Conservation (phyloP, 2,888 invertebrate species). For the Ichneumon xanthorius region DNA sequence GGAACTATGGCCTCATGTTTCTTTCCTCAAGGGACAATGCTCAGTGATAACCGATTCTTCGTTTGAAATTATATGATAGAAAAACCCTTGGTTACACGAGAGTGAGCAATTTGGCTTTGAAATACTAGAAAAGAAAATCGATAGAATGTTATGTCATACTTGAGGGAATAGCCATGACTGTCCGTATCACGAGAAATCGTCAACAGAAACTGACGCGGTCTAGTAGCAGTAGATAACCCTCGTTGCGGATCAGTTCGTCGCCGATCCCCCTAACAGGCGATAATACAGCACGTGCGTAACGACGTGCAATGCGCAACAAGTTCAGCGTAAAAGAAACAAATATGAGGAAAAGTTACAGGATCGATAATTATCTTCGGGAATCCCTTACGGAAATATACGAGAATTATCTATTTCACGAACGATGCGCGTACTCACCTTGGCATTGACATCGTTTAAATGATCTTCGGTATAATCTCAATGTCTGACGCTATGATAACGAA, state of each 20-base stretch:
- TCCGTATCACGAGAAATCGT: not conserved
- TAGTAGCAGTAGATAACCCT: conserved; percentile 45
- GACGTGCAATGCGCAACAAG: not conserved
- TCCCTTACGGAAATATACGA: conserved; percentile 9
- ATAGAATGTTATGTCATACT: not conserved
- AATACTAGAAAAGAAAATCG: not conserved
- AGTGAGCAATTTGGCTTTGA: conserved; percentile 5
- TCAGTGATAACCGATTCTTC: not conserved
- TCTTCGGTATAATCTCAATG: not conserved
- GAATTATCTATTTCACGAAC: conserved; percentile 10
- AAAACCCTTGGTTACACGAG: not conserved
- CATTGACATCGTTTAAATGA: conserved; percentile 38
- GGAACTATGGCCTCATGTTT: not conserved
- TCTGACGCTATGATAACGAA: too few species aligned
- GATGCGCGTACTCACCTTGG: conserved; percentile 16
- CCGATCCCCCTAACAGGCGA: conserved; percentile 17
- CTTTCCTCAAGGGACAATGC: not conserved
- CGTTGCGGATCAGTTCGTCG: conserved; percentile 29
- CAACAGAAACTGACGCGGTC: not conserved
- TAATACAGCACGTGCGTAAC: not conserved
- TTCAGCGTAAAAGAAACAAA: not conserved
- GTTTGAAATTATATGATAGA: not conserved
- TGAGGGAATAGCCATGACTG: not conserved
- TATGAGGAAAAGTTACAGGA: conserved; percentile 1
- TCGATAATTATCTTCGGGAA: not conserved